Base-by-base conservation (phyloP, 2,113 vertebrate species). In the Cygnus atratus region DNA sequence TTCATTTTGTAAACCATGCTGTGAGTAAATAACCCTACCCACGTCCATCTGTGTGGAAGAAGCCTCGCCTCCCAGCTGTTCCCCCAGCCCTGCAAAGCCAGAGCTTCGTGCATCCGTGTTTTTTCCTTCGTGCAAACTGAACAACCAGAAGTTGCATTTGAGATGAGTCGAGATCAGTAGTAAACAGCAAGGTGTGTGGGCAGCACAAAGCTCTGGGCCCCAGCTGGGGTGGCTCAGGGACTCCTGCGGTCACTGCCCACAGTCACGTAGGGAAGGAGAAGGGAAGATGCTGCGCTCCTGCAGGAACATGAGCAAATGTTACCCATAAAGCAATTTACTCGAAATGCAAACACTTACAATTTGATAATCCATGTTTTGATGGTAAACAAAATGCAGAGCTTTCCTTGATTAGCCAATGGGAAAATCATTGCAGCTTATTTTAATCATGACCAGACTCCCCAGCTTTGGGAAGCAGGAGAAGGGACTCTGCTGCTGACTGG, bases 381-480 rank as follows among this genome's bases (percentile, higher is more conserved):
- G 87, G 83, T 50, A 82, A 92, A 86, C 0, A 35, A 74, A 80
- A 48, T 5, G 52, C 41, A 84, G 43, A 61, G 13, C 74, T 89
- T 57, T 85, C 54, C 78, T 86, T 67, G 48, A 84, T 93, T 84
- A 78, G 16, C 54, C 72, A 78, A 35, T 55, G n/a, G 86, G 72
- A 65, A 90, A 84, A 67, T 26, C 9, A 25, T 20, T 57, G 65
- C 41, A 81, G 91, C 88, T 79, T 41, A 73, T 80, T 86, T 78
- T 93, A 93, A 95, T 91, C 48, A 70, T 44, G 95, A 90, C 61
- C 93, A 95, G 91, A 88, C 80, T 71, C 43, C n/a, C 29, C 41
- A 61, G 9, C 13, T 37, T 79, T 46, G 93, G 84, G 70, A 46
- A 90, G 19, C 6, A 52, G 72, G 39, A 83, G 59, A 41, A 54